Base-by-base conservation (phyloP, 2,888 invertebrate genomes). In the Heliconius ismenius region DNA sequence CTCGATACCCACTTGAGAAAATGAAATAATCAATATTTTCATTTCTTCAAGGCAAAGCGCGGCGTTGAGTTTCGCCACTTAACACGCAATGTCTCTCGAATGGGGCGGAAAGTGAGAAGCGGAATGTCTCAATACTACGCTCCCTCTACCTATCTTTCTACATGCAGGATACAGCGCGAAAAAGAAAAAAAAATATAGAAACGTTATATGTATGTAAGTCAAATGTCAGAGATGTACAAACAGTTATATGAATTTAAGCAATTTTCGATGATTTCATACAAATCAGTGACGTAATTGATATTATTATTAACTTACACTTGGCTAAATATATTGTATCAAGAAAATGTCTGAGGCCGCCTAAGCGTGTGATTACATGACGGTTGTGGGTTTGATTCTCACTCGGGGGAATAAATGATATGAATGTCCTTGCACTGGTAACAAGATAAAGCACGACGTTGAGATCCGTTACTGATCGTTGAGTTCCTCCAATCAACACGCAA, bases 301-400 rank as follows among this genome's bases (percentile, higher is more conserved):
- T 62, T 32, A 32, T 32, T 32, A 62, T 62, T 62, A 62, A 24
- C 60, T 13, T 2, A 62, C 58, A n/a, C 60, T 15, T 62, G 60
- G 60, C 26, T 26, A 62, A 62, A 62, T 62, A 62, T 62, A 62
- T 62, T 62, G 13, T 62, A 2, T 62, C 60, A n/a, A 62, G 60
- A 62, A 24, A 13, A 62, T 62, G 15, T 11, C 24, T 15, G 26
- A 62, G 60, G 15, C 6, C 60, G 4, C 26, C 2, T 4, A 15
- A 15, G 24, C 11, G 13, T 13, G 4, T 60, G 60, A 11, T n/a
- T n/a, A n/a, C 13, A 13, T 60, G 24, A 60, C 13, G 24, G 24
- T 26, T 24, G 24, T 24, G 60, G 13, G 60, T 62, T 62, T n/a
- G 15, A 24, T 26, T 62, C 60, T 6, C 13, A 24, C 10, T n/a